phyloP scores from a whole-genome alignment of 2,888 invertebrate genomes.

The Machimus rusticus region DNA sequence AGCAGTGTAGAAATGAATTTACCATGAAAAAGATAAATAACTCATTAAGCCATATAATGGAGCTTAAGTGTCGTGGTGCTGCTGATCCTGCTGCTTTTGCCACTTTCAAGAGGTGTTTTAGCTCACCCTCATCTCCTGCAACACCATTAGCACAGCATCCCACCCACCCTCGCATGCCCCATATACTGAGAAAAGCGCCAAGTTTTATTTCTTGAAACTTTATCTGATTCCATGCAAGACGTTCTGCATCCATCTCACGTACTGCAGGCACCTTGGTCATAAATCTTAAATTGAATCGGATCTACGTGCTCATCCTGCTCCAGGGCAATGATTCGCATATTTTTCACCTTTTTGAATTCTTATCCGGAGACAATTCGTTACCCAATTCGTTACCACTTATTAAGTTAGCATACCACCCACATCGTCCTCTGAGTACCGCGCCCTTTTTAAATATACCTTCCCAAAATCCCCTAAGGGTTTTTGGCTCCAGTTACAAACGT shows the following conservation, averaged over 20 bases:
- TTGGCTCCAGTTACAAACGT: background rate
- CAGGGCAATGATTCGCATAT: slow-evolving; percentile 31
- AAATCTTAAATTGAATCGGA: slow-evolving; percentile 40
- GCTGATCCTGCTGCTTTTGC: background rate
- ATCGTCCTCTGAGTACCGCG: background rate
- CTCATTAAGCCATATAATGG: background rate
- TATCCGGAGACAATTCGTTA: background rate
- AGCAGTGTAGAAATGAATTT: background rate
- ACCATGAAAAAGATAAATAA: slow-evolving; percentile 4
- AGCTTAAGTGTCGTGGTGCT: background rate
- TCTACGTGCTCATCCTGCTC: slow-evolving; percentile 31
- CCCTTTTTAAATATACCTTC: background rate
- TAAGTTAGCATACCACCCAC: background rate
- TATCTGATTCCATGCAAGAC: slow-evolving; percentile 5
- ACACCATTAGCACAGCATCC: background rate
- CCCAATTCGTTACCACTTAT: slow-evolving; percentile 10
- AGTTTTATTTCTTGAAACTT: slow-evolving; percentile 14
- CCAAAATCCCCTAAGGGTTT: background rate
- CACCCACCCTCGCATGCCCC: background rate
- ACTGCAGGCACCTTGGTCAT: slow-evolving; percentile 21
- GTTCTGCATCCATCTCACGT: slow-evolving; percentile 35
- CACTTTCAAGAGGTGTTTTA: background rate
- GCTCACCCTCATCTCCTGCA: background rate
- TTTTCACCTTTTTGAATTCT: slow-evolving; percentile 33
- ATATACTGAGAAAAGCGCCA: background rate